phyloP scores from a whole-genome alignment of 1,140 invertebrate genomes.

The Whitmania pigra region DNA sequence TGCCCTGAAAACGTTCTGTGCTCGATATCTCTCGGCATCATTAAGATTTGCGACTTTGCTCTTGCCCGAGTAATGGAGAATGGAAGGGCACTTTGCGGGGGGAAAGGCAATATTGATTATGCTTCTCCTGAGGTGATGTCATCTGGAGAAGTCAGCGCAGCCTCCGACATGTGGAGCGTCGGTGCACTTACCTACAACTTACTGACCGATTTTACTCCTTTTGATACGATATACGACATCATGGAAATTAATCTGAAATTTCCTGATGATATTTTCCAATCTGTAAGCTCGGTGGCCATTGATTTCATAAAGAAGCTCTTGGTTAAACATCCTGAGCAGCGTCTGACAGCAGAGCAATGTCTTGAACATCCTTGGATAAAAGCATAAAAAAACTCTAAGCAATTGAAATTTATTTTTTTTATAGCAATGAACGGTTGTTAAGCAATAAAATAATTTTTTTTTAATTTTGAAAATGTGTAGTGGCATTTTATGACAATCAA shows the following conservation, averaged over 20 bases:
- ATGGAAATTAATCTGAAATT: constrained; percentile 77
- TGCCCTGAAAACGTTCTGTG: too few relatives aligned
- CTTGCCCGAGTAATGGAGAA: too few relatives aligned
- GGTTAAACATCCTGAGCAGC: constrained; percentile 63
- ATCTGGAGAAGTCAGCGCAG: constrained; percentile 78
- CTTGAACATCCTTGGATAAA: constrained; percentile 53
- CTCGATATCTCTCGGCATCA: too few relatives aligned
- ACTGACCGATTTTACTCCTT: constrained; percentile 73
- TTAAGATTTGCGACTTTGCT: too few relatives aligned
- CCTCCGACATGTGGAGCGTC: constrained; percentile 74
- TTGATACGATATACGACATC: constrained; percentile 84
- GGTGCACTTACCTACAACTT: constrained; percentile 84
- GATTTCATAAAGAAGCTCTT: constrained; percentile 75
- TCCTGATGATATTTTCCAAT: constrained; percentile 71
- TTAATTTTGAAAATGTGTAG: too few relatives aligned
- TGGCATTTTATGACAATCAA: too few relatives aligned
- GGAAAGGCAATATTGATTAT: constrained; percentile 28
- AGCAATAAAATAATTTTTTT: too few relatives aligned
- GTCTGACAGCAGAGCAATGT: constrained; percentile 52
- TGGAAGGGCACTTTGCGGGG: too few relatives aligned
- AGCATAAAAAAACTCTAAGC: not conserved
- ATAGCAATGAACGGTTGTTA: too few relatives aligned
- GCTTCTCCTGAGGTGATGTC: constrained; percentile 78
- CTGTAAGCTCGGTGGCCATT: constrained; percentile 64
- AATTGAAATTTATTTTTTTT: too few relatives aligned